Conservation (phyloP, 2,888 invertebrate genomes). For the Melipona bicolor region DNA sequence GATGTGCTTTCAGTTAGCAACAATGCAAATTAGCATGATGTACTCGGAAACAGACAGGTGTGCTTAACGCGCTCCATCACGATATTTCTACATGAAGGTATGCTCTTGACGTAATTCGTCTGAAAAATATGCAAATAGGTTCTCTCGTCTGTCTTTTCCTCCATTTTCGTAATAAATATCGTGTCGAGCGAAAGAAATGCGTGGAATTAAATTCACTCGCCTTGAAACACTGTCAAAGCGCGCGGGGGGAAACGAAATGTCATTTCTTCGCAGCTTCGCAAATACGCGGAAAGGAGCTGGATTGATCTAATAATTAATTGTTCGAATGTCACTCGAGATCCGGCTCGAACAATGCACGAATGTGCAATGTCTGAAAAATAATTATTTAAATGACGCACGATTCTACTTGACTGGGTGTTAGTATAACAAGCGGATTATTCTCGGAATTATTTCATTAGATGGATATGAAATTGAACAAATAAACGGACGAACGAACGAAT, state of each 20-base stretch:
- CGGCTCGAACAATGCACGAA: no score
- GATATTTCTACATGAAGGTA: constrained; percentile 5
- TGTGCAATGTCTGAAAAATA: no score
- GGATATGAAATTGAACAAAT: no score
- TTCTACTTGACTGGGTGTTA: no score
- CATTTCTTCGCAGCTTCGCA: background rate
- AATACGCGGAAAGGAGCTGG: background rate
- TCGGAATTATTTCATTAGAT: no score
- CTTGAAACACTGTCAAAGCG: background rate
- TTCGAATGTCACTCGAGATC: background rate
- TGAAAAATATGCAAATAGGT: constrained; percentile 5
- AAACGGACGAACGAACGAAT: no score
- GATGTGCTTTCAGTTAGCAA: background rate
- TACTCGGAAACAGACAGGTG: background rate
- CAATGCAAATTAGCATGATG: constrained; percentile 2
- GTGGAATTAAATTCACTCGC: background rate
- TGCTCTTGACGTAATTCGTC: background rate
- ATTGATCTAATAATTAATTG: background rate
- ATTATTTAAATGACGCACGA: no score
- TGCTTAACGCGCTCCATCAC: constrained; percentile 2
- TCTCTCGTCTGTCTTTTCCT: background rate
- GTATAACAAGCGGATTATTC: no score
- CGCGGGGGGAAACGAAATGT: background rate
- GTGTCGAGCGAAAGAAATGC: background rate
- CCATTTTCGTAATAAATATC: constrained; percentile 1